Evolutionary conservation across 2,888 invertebrate genomes (phyloP), one percentile per base, ranked within the genome.

Genomic region (Tachina grossa): DNA sequence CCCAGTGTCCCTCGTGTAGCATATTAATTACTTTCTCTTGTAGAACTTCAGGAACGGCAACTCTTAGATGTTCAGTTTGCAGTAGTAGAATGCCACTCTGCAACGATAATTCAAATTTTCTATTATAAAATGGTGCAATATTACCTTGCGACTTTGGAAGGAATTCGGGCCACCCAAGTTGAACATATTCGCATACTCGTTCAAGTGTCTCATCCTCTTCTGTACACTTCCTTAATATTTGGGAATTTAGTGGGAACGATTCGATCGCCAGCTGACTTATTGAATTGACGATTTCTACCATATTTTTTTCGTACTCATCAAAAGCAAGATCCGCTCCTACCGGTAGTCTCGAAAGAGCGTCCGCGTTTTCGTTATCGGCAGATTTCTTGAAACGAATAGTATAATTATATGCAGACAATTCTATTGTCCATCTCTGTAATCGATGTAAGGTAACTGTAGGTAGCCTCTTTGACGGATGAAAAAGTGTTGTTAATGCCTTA

Each of bases 401-500:
- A 22, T 22, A 22, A 22, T 22, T 22, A 22, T 22, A 22, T 22
- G 22, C 22, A 22, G 22, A 22, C 22, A 22, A 22, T 22, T 22
- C 22, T 22, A 22, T 22, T 22, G 22, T 2, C 22, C 22, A 22
- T 22, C 22, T 22, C 22, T 22, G 22, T 22, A 22, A 22, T 22
- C 22, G 22, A 22, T 22, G 22, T 22, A 22, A 22, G 22, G 1
- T 49, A 49, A 49, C 8, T 49, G 49, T 49, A 49, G 3, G 49
- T 49, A 49, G 49, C 14, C n/a, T 49, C 49, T 22, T 49, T 49
- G 49, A 49, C 49, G n/a, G 49, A 14, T 49, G 49, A n/a, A 14
- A 49, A 49, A 49, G n/a, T 49, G 49, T 49, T 49, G 49, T 49
- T 49, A 49, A 49, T n/a, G 49, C 49, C 49, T n/a, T 49, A 49